Base-by-base conservation (phyloP, 2,113 vertebrate species). In the Centropus bengalensis region DNA sequence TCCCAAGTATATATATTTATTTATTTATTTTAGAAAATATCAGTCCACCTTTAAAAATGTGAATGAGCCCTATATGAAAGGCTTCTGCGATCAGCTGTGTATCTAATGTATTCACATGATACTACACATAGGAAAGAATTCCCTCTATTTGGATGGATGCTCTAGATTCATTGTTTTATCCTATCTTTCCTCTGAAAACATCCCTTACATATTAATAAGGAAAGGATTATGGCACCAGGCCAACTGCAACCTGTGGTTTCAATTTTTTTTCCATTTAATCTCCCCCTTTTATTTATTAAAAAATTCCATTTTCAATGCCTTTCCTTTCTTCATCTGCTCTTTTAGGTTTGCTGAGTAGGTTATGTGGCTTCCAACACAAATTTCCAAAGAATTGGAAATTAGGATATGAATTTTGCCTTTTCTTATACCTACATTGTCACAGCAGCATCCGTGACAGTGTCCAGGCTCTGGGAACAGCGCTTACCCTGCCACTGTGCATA, bases 161-260 rank as follows among this genome's bases (percentile, higher is more conserved):
- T 96, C 47, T 78, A 71, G 58, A 89, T 81, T 90, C 95, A 86
- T 94, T 93, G 58, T 70, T 96, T 91, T 90, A 91, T 59, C 60
- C 51, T 87, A 63, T 64, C 64, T 58, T 76, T 70, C 82, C 18
- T 15, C 63, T 93, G 76, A 71, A 94, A 95, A 78, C 66, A 82
- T 89, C 26, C 68, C 66, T 86, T 91, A 82, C 45, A 76, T 95
- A 84, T 82, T 92, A 83, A 82, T 91, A 96, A 96, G 1, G 13
- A 76, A 87, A 49, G 49, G 42, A 91, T 70, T 88, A 82, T 55
- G 67, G 68, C 77, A 67, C 51, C 83, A 92, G 66, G 45, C 81
- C 75, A 91, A 67, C 59, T 80, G 59, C 33, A 91, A 82, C 14
- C 52, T 68, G 49, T 71, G 32, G 22, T 88, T 97, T 81, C 5